Percentiles rank a stretch among this genome's conserved stretches.
Conservation (phyloP, 2,888 invertebrate species). For the Willowsia nigromaculata region DNA sequence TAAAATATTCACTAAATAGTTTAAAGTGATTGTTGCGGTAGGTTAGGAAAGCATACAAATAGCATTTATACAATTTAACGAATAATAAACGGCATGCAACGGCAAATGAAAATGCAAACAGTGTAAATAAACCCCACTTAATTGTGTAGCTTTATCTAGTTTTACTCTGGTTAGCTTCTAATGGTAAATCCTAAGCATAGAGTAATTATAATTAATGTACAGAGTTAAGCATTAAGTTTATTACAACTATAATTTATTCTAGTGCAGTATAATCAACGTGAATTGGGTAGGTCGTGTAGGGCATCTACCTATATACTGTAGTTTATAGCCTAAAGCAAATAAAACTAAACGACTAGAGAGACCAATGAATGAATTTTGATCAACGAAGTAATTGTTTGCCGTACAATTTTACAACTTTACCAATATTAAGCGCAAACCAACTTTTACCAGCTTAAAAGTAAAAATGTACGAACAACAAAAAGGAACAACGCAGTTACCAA, state of each 20-base stretch:
- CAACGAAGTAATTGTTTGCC: constrained; percentile 32
- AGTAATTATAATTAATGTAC: not conserved
- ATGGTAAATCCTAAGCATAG: not conserved
- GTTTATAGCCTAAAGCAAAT: not conserved
- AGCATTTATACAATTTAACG: constrained; percentile 12
- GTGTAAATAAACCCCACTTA: constrained; percentile 21
- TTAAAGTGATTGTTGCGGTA: constrained; percentile 34
- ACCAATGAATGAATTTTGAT: constrained; percentile 50
- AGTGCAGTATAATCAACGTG: not conserved
- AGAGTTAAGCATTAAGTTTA: not conserved
- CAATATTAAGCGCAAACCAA: not conserved
- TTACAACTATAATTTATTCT: not conserved
- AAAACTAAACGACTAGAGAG: not conserved
- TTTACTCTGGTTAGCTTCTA: not conserved
- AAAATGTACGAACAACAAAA: not conserved
- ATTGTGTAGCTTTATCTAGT: constrained; percentile 17
- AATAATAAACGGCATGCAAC: constrained; percentile 6
- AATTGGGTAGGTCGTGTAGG: not conserved
- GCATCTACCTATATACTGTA: not conserved
- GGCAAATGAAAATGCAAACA: constrained; percentile 55
- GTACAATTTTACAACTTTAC: not conserved
- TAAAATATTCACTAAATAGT: not conserved
- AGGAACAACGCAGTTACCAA: constrained; percentile 58
- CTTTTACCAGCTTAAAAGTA: not conserved
- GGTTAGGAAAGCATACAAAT: constrained; percentile 20